Evolutionary conservation across 2,113 vertebrate species (phyloP), one percentile per base, ranked within the genome.

Genomic region (Perca fluviatilis): DNA sequence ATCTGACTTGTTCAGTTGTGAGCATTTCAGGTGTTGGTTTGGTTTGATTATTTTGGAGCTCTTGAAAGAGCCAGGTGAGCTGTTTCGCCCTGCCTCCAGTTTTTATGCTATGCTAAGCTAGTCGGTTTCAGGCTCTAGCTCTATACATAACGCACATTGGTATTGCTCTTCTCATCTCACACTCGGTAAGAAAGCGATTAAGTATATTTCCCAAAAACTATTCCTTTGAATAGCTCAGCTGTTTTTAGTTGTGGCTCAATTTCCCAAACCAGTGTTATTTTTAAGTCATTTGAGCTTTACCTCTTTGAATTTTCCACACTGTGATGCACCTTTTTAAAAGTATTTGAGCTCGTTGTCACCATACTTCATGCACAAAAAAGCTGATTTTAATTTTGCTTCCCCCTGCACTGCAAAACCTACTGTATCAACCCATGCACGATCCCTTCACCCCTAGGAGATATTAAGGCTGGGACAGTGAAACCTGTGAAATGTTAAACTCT

Each of bases 241-340:
- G 14, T 9, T 74, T 69, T 63, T 71, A 21, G 30, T 56, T 74
- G 27, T 77, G n/a, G 63, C 61, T 60, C 69, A 64, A 16, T 62
- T 77, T 84, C 43, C 77, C 56, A 40, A 54, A 21, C 40, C 0
- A 3, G 16, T 30, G 13, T 65, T 60, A 36, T 51, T 64, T 70
- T 25, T 16, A 30, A 49, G 6, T 61, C 0, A 0, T 70, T 49
- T 68, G 40, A 53, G 58, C 58, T 58, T 69, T 64, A 50, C n/a
- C 71, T 68, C 47, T 3, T 33, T 21, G 9, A 46, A 51, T 63
- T 46, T 43, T 27, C 49, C n/a, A 51, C 23, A 78, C 43, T 70
- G 77, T 60, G 49, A 64, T n/a, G 40, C 70, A 50, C 27, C 54
- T 66, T 53, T 43, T 72, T 73, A 13, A 21, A 43, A 23, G 15